A percentile compares a stretch with the other conserved stretches of the same genome.
Conservation (phyloP, 2,797 vertebrate species). For the Micrastur ruficollis region DNA sequence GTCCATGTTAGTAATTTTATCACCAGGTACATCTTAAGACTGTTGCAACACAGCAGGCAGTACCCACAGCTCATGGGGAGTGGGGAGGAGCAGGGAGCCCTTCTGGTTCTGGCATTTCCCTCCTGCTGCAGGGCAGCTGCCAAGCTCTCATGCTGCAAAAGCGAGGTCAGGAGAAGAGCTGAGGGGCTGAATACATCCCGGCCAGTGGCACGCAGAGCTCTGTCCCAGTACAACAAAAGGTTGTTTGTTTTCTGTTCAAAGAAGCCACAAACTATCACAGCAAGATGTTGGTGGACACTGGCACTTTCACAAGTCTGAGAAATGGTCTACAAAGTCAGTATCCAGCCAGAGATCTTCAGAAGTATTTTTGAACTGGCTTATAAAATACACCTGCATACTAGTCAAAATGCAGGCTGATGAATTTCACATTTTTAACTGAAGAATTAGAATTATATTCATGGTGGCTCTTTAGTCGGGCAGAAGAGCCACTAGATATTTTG, state of each 20-base stretch:
- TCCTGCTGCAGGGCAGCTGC: neutral
- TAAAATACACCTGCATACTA: neutral
- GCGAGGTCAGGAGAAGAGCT: neutral
- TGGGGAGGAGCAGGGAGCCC: neutral
- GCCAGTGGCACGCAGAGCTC: neutral
- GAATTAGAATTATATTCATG: neutral
- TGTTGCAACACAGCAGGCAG: neutral
- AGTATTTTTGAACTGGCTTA: neutral
- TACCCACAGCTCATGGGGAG: neutral
- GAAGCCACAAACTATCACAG: neutral
- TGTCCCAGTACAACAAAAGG: neutral
- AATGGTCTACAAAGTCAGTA: neutral
- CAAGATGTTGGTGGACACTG: neutral
- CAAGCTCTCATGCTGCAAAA: neutral
- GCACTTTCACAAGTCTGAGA: neutral
- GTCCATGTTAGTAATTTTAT: neutral
- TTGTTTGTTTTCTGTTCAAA: neutral
- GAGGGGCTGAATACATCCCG: neutral
- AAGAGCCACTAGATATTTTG: neutral
- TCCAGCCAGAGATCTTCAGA: neutral
- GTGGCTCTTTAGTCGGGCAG: neutral
- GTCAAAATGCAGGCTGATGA: neutral
- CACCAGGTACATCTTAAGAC: neutral
- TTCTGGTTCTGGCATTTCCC: neutral
- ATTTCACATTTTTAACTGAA: neutral